Evolutionary conservation across 2,797 vertebrate species (phyloP).

Genomic region (Remorina albescens): DNA sequence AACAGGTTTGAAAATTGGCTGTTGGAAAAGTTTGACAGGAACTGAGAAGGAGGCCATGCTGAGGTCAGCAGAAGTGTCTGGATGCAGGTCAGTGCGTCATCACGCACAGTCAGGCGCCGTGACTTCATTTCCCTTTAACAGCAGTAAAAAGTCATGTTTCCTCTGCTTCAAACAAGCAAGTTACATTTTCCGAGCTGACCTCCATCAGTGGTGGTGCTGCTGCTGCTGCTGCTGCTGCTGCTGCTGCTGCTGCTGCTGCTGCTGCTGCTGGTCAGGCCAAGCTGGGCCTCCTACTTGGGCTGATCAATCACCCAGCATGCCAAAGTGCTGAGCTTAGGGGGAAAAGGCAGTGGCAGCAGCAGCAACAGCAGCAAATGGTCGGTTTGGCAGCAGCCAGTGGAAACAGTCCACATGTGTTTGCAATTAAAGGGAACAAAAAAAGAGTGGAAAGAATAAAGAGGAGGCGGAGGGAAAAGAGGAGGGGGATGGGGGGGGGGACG

Average conservation of each 20-base stretch:
- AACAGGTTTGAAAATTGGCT: neutral
- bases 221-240: neutral
- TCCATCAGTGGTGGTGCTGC: conserved; percentile 11
- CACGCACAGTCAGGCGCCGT: neutral
- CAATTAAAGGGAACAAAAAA: conserved; percentile 87
- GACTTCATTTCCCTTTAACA: neutral
- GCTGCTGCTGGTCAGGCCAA: neutral
- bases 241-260: conserved; percentile 4
- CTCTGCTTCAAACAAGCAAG: neutral
- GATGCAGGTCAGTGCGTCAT: neutral
- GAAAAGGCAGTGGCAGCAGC: conserved; percentile 46
- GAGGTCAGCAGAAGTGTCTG: conserved; percentile 29
- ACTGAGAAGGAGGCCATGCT: conserved; percentile 6
- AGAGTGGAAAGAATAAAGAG: conserved; percentile 40
- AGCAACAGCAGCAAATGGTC: conserved; percentile 49
- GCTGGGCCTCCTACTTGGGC: conserved; percentile 44
- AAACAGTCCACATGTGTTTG: conserved; percentile 85
- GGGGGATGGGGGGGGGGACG: conserved; percentile 49
- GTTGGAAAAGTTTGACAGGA: neutral
- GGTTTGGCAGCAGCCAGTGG: conserved; percentile 77
- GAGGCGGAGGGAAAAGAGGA: conserved; percentile 11
- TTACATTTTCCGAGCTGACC: conserved; percentile 44
- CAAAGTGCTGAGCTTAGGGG: conserved; percentile 77
- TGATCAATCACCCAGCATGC: conserved; percentile 47
- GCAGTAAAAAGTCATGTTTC: neutral